Percentiles rank a stretch among this genome's conserved stretches.
phyloP scores from a whole-genome alignment of 1,140 invertebrate species.

The Drosophila erecta region DNA sequence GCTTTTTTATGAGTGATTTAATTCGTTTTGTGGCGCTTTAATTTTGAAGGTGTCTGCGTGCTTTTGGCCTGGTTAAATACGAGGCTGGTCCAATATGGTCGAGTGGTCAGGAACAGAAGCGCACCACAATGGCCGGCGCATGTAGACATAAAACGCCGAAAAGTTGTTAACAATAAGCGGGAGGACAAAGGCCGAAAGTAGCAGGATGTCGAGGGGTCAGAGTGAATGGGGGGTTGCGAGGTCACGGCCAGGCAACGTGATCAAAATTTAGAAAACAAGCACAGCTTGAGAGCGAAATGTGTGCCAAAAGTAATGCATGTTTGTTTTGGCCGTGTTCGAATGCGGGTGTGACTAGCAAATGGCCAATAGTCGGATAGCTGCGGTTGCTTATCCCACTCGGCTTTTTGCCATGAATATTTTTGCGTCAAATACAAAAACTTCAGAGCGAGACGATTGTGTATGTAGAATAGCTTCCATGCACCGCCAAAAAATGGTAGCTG shows the following conservation, averaged over 20 bases:
- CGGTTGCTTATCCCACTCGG: conserved; percentile 3
- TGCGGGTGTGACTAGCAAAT: conserved; percentile 55
- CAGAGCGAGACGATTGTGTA: conserved; percentile 17
- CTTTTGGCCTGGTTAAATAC: conserved; percentile 14
- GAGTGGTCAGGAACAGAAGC: conserved; percentile 40
- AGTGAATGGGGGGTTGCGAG: background rate
- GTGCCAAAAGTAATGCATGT: conserved; percentile 36
- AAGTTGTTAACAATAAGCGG: conserved; percentile 58
- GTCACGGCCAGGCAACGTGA: conserved; percentile 59
- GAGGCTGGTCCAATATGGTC: conserved; percentile 18
- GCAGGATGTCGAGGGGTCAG: background rate
- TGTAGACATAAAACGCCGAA: conserved; percentile 39
- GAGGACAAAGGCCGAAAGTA: conserved; percentile 45
- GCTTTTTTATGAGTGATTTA: conserved; percentile 68
- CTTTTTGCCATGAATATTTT: conserved; percentile 72
- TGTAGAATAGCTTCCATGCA: conserved; percentile 18
- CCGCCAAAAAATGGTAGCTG: background rate
- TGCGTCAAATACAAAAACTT: conserved; percentile 71
- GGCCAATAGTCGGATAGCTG: conserved; percentile 60
- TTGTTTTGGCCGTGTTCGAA: conserved; percentile 5
- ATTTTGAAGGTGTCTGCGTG: conserved; percentile 36
- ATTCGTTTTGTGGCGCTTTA: conserved; percentile 44
- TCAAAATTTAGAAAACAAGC: conserved; percentile 71
- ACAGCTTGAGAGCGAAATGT: conserved; percentile 47
- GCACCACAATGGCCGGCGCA: conserved; percentile 29